Percentiles rank a stretch among this genome's conserved stretches.
phyloP scores from a whole-genome alignment of 37 sponge, comb jelly and placozoan genomes.

The Corticium candelabrum region DNA sequence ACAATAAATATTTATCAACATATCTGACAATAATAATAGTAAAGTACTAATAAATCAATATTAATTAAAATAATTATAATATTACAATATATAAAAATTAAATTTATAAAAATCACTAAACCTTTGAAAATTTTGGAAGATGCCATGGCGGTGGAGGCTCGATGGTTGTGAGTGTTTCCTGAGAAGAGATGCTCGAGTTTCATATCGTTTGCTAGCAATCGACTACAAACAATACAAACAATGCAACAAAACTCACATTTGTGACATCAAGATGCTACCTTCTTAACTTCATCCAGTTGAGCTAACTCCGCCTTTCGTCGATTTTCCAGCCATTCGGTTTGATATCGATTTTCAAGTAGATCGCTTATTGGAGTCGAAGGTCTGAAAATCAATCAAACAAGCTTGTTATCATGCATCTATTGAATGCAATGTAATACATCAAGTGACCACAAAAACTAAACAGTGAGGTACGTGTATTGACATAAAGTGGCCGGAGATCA shows the following conservation, averaged over 20 bases:
- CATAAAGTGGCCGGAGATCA: no score
- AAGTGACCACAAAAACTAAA: no score
- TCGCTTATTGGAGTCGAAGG: slow-evolving; percentile 84
- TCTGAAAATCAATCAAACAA: no score
- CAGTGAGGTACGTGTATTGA: no score
- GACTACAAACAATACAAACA: slow-evolving; percentile 24
- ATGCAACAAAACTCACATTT: neutral
- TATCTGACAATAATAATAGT: no score
- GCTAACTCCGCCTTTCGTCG: neutral
- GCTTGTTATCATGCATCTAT: no score
- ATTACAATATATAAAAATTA: neutral
- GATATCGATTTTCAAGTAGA: slow-evolving; percentile 65
- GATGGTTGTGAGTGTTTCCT: slow-evolving; percentile 56
- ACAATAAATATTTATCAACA: no score
- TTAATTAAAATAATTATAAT: no score
- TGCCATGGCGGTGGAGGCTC: slow-evolving; percentile 61
- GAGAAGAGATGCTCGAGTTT: slow-evolving; percentile 64
- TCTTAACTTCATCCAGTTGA: neutral
- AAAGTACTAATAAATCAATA: no score
- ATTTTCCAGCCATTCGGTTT: slow-evolving; percentile 62
- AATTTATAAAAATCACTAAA: neutral
- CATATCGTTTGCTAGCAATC: slow-evolving; percentile 64
- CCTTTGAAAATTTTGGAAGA: slow-evolving; percentile 52
- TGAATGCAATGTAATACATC: no score
- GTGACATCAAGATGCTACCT: neutral